Base-by-base conservation (phyloP, 1,140 invertebrate species). In the Drosophila kurseongensis region DNA sequence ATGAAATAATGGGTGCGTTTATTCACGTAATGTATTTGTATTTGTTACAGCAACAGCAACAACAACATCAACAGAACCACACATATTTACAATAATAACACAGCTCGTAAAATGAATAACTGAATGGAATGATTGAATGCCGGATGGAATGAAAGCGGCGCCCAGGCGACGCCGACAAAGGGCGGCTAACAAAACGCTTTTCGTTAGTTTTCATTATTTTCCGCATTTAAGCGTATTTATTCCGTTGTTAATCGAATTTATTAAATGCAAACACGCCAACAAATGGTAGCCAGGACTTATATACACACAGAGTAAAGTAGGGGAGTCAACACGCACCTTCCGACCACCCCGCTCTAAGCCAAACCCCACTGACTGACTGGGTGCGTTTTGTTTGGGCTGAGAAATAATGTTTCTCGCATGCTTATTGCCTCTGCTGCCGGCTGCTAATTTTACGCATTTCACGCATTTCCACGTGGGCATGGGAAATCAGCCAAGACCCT, bases 181-280 rank as follows among this genome's bases (percentile, higher is more conserved):
- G 50, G 52, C 61, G 35, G 75, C 78, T 83, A 85, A 85, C 82
- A 89, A 89, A 89, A 89, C 84, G 85, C 77, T 89, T 89, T 89
- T 89, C 85, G 84, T 89, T 89, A 89, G 84, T 89, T 89, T 89
- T 89, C 84, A 89, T 89, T 89, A 88, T 90, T 89, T 89, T 89
- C 84, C 85, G 84, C 84, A 89, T 89, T 89, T 84, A 89, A 89
- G 84, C 84, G 84, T 89, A 89, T 89, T 89, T 89, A 89, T 89
- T 89, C 84, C 84, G 84, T 84, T 89, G 84, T 89, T 89, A 89
- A 89, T 89, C 84, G 84, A 89, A 89, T 89, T 89, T 89, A 89
- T 89, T 89, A 89, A 89, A 89, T 89, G 84, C 84, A 89, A 89
- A 89, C 84, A 89, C 84, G 84, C 84, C 62, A 89, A 90, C 85